Percentiles rank a stretch among this genome's conserved stretches.
phyloP scores from a whole-genome alignment of 1,140 invertebrate species.

The Papilio polytes region DNA sequence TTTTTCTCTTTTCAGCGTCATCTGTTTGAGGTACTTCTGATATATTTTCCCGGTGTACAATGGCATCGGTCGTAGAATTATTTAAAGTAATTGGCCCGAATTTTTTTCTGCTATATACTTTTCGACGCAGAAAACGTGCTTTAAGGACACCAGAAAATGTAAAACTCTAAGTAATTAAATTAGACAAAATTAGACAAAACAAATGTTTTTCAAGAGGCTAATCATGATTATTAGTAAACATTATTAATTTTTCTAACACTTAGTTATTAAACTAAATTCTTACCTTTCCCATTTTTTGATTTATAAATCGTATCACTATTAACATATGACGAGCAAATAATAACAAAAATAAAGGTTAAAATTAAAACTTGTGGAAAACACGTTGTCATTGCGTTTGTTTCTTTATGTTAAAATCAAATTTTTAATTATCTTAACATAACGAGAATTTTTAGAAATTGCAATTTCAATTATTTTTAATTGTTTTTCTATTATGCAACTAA shows the following conservation, averaged over 20 bases:
- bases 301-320: neutral
- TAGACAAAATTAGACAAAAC: too few relatives aligned
- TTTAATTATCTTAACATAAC: neutral
- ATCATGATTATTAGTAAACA: neutral
- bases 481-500: neutral
- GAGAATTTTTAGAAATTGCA: neutral
- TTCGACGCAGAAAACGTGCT: neutral
- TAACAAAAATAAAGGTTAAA: neutral
- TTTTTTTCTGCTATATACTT: neutral
- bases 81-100: neutral
- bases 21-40: neutral
- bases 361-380: neutral
- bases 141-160: neutral
- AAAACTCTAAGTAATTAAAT: neutral
- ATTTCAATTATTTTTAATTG: conserved; percentile 10
- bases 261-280: neutral
- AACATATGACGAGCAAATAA: neutral
- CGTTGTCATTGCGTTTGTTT: neutral
- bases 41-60: neutral
- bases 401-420: neutral
- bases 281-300: neutral
- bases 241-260: neutral
- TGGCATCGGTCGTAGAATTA: neutral
- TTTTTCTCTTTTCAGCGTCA: conserved; percentile 9
- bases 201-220: neutral